phyloP scores from a whole-genome alignment of 2,888 invertebrate species.

The Flexamia atlantica region DNA sequence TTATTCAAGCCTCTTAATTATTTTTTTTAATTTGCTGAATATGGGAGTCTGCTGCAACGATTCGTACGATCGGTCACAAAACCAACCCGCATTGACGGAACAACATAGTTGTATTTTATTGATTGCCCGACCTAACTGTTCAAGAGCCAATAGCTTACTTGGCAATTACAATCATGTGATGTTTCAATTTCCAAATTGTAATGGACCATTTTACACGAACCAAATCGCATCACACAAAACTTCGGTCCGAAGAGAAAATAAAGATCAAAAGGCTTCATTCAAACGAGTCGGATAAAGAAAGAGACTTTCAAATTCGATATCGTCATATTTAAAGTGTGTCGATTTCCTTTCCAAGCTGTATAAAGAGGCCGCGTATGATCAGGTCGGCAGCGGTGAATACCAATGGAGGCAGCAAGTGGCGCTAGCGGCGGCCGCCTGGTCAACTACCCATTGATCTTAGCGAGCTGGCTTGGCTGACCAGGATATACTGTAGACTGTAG shows the following conservation, averaged over 20 bases:
- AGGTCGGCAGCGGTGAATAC: not conserved
- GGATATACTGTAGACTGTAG: no score
- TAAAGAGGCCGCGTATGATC: conserved; percentile 35
- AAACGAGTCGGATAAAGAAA: not conserved
- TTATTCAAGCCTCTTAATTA: no score
- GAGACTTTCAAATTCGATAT: not conserved
- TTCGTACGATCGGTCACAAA: no score
- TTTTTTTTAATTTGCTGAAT: no score
- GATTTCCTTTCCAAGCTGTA: conserved; percentile 34
- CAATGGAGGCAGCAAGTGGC: conserved; percentile 33
- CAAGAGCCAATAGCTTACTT: no score
- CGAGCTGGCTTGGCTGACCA: no score
- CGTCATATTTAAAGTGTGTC: conserved; percentile 43
- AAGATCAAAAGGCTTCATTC: conserved; percentile 4
- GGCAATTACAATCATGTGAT: no score
- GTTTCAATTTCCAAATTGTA: no score
- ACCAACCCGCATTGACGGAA: no score
- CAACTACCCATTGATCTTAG: not conserved
- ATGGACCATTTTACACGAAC: not conserved
- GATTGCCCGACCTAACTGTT: no score
- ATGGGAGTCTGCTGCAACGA: no score
- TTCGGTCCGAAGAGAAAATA: not conserved
- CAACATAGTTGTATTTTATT: no score
- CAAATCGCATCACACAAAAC: not conserved
- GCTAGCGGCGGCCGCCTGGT: conserved; percentile 23